A percentile compares a stretch with the other conserved stretches of the same genome.
phyloP scores from a whole-genome alignment of 2,113 vertebrate species.

The Epinephelus cyanopodus region DNA sequence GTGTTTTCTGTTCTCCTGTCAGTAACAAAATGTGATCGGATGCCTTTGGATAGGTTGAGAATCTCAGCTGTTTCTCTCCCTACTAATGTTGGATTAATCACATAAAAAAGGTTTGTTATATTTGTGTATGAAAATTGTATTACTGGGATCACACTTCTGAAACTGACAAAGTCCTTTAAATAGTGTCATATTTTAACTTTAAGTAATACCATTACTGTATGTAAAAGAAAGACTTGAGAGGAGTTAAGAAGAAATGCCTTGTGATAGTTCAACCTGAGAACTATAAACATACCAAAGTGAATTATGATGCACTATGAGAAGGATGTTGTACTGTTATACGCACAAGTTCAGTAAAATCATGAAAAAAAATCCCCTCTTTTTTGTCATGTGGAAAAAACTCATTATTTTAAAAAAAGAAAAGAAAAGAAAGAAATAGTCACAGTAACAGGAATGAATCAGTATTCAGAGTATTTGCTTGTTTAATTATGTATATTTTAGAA shows the following conservation, averaged over 20 bases:
- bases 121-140: not conserved
- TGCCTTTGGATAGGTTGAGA: slow-evolving; percentile 48
- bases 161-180: slow-evolving; percentile 28
- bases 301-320: slow-evolving; percentile 16
- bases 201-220: not conserved
- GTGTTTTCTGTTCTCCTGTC: slow-evolving; percentile 7
- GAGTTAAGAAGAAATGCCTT: not conserved
- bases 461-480: too few species aligned
- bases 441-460: too few species aligned
- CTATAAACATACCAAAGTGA: slow-evolving; percentile 10
- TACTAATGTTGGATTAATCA: not conserved
- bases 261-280: not conserved
- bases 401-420: too few species aligned
- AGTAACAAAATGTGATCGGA: not conserved
- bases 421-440: too few species aligned
- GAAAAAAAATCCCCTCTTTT: not conserved
- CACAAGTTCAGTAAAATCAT: slow-evolving; percentile 19
- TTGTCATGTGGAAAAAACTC: too few species aligned
- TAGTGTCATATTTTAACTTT: slow-evolving; percentile 11
- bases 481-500: too few species aligned
- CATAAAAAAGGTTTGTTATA: not conserved
- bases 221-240: not conserved
- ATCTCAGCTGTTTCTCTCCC: not conserved
- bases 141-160: not conserved
- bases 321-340: slow-evolving; percentile 1